phyloP scores from a whole-genome alignment of 2,888 invertebrate species.

The Ochlodes sylvanus region DNA sequence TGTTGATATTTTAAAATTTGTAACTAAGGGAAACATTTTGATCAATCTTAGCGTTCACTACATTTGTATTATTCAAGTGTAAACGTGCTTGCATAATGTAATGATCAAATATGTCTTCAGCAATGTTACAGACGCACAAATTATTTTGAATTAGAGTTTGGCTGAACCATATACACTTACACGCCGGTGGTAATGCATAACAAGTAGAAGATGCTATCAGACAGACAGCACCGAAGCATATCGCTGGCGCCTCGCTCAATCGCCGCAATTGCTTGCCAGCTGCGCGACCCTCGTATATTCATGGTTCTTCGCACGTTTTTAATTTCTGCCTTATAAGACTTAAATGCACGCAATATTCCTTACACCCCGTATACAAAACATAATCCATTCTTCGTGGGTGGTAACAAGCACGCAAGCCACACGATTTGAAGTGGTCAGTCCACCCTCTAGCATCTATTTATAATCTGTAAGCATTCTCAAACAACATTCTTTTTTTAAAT shows the following conservation, averaged over 20 bases:
- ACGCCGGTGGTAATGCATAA: neutral
- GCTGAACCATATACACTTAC: no score
- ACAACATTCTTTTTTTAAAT: slow-evolving; percentile 1
- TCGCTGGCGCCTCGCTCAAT: slow-evolving; percentile 79
- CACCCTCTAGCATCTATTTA: slow-evolving; percentile 12
- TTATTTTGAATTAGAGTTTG: no score
- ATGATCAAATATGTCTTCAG: no score
- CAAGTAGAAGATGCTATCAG: slow-evolving; percentile 1
- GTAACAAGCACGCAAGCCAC: neutral
- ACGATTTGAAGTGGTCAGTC: neutral
- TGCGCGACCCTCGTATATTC: slow-evolving; percentile 56
- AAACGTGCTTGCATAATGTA: no score
- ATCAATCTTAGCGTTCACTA: no score
- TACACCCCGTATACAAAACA: neutral
- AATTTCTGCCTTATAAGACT: slow-evolving; percentile 32
- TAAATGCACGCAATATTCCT: neutral
- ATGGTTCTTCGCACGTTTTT: slow-evolving; percentile 39
- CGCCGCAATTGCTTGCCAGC: slow-evolving; percentile 73
- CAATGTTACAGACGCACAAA: no score
- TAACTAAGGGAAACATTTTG: no score
- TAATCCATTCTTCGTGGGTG: neutral
- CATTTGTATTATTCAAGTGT: no score
- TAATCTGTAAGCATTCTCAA: neutral
- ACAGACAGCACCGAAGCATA: slow-evolving; percentile 50
- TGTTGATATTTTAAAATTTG: no score